Base-by-base conservation (phyloP, 2,113 vertebrate genomes). In the Dicrurus megarhynchus region DNA sequence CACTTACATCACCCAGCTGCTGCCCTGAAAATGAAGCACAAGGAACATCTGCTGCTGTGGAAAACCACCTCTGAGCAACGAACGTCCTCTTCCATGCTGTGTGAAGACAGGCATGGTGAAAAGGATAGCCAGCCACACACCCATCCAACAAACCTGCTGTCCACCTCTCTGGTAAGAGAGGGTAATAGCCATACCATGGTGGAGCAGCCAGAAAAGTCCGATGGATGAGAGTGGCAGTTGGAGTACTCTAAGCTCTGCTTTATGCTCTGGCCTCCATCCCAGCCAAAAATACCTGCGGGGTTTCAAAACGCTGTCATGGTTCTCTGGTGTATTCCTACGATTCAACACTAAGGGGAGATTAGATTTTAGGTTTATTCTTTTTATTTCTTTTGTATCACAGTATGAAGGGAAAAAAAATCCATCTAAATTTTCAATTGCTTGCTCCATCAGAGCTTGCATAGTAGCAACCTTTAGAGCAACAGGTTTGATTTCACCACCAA, bases 241-340 rank as follows among this genome's bases (percentile, higher is more conserved):
- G 13, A 42, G 7, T 41, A 50, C 44, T 59, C 46, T 37, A 59
- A 73, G 3, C 1, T 10, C 13, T 4, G 0, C 14, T 68, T 87
- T 55, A 59, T 6, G 1, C 7, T 63, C 20, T 49, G 11, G 24
- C 9, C 23, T 46, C 12, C 0, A 0, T 32, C 7, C 15, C 17
- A 32, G 20, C 1, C 6, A 9, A 88, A 88, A 90, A 22, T 60
- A 28, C 10, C 49, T 27, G 20, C 1, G 4, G 16, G 3, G 2
- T 69, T 89, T 91, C 24, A 50, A 81, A 91, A 60, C 42, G 11
- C 8, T 42, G 13, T 22, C 19, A 6, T 19, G 5, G 55, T 85
- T 60, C 37, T 76, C 32, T 61, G 33, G 19, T 6, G 0, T 13
- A 50, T 3, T 5, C 13, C 19, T 78, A 13, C 3, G 0, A 15